These are phyloP conservation scores for Parus major DNA, from an alignment of 2,113 vertebrate species.

Conservation along the genomic window DNA sequence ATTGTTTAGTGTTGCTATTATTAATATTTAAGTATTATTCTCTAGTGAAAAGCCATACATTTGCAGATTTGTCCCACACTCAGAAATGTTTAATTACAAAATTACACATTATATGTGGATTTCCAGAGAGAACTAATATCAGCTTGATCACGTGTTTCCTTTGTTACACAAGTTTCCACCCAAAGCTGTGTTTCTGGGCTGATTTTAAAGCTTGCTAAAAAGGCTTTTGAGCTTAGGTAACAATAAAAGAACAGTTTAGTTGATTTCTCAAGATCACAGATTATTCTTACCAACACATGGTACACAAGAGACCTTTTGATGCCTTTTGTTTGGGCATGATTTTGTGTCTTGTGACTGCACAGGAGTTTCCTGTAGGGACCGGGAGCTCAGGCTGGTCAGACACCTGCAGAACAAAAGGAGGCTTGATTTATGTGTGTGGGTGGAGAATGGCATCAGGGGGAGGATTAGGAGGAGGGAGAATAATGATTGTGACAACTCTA, in stretches of 20 bases:
- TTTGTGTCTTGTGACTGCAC: not conserved
- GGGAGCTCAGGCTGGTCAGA: not conserved
- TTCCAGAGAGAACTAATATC: not conserved
- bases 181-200: not conserved
- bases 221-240: not conserved
- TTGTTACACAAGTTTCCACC: not conserved
- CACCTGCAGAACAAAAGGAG: not conserved
- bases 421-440: not conserved
- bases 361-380: not conserved
- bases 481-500: not conserved
- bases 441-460: not conserved
- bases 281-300: not conserved
- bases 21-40: not conserved
- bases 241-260: not conserved
- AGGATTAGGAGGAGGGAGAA: not conserved
- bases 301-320: not conserved
- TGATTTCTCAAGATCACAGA: not conserved
- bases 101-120: not conserved
- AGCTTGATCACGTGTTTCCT: not conserved
- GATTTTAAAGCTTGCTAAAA: not conserved
- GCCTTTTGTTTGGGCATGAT: not conserved
- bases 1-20: not conserved
- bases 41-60: not conserved
- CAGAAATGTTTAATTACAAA: not conserved
- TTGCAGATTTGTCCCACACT: not conserved